Base-by-base conservation (phyloP, 2,888 invertebrate genomes). In the Cheilosia impressa region DNA sequence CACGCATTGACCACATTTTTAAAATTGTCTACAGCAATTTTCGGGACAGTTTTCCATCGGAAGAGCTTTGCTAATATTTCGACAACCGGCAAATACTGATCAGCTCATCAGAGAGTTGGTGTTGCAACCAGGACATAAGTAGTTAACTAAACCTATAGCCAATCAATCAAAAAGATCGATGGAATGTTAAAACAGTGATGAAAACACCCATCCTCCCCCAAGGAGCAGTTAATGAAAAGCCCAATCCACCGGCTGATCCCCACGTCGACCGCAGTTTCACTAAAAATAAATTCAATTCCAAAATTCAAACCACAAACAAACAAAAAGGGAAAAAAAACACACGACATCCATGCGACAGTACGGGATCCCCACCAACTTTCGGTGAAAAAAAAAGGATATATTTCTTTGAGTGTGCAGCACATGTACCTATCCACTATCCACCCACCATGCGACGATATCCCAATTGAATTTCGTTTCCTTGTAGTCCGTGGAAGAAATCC, bases 381-480 rank as follows among this genome's bases (percentile, higher is more conserved):
- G 34, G 27, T 41, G 27, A 41, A 38, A 66, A 47, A 53, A 17
- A 19, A 43, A 50, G 31, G 17, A 55, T 38, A 53, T 57, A 45
- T 63, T 41, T 57, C 62, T 65, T 69, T 45, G 50, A 19, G 41
- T 50, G 53, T 60, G n/a, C 17, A n/a, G 38, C 55, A 75, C 53
- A 66, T 58, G 34, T 22, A 22, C 2, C 19, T 24, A 63, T 69
- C 19, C 27, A 19, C 6, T 4, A 17, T 66, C 65, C 24, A 38
- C 15, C 57, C 17, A 13, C 19, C 41, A 13, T 71, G 53, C 53
- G n/a, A 45, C 52, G 38, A 68, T 55, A 47, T 76, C 62, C 62
- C 72, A 68, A 81, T 63, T 76, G 85, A 85, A 72, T 81, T 72
- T 57, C 41, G 65, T 76, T 71, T 66, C 66, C 72, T 73, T 60